A percentile compares a stretch with the other conserved stretches of the same genome.
phyloP scores from a whole-genome alignment of 2,797 vertebrate genomes.

The Euthynnus affinis region DNA sequence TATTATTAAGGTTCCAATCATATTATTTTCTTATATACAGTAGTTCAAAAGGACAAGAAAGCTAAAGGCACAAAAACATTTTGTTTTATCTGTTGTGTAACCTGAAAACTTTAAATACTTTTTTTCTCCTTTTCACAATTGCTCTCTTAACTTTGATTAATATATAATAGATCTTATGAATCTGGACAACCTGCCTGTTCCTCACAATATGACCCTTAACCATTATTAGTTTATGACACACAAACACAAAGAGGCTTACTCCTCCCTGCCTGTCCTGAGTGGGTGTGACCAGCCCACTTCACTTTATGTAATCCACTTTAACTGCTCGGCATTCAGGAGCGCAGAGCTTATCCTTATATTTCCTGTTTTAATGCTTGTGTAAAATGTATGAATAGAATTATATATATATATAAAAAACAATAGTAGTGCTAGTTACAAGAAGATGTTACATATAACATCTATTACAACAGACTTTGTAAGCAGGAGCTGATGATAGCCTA shows the following conservation, averaged over 20 bases:
- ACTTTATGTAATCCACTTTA: slow-evolving; percentile 58
- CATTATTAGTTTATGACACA: slow-evolving; percentile 62
- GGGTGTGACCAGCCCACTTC: slow-evolving; percentile 56
- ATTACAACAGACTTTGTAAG: too few species aligned
- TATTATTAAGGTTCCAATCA: neutral
- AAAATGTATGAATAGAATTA: neutral
- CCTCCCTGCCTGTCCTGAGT: slow-evolving; percentile 26
- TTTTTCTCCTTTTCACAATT: neutral
- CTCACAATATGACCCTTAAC: slow-evolving; percentile 21
- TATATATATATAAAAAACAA: too few species aligned
- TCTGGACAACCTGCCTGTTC: neutral
- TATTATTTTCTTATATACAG: neutral
- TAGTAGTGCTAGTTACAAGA: neutral
- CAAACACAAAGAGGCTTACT: slow-evolving; percentile 65
- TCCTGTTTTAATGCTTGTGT: neutral
- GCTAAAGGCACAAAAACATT: neutral
- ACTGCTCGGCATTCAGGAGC: slow-evolving; percentile 20
- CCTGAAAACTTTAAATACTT: neutral
- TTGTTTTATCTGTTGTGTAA: neutral
- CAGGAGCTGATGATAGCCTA: too few species aligned
- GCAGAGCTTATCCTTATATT: neutral
- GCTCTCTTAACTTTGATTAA: neutral
- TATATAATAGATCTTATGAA: neutral
- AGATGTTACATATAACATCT: neutral
- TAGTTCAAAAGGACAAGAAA: neutral